Evolutionary conservation across 1,140 invertebrate genomes (phyloP).

Genomic region (Calliphora vicina): DNA sequence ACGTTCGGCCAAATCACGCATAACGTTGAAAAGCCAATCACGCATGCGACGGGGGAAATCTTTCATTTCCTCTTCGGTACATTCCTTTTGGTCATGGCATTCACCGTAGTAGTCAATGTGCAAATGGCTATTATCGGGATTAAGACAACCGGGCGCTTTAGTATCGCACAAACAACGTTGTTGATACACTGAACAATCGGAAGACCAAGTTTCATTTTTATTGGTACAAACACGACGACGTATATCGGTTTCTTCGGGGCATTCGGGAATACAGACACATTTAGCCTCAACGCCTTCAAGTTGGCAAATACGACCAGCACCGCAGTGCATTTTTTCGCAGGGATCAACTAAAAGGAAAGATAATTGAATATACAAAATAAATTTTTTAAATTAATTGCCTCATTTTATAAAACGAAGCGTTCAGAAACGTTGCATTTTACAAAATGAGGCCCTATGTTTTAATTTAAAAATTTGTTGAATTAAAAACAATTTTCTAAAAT

Average conservation of each 20-base stretch:
- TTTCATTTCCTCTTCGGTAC: constrained; percentile 82
- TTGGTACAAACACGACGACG: constrained; percentile 89
- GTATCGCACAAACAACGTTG: constrained; percentile 88
- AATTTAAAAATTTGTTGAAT: no score
- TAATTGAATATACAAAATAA: background rate
- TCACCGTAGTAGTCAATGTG: constrained; percentile 93
- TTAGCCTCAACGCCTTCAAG: constrained; percentile 77
- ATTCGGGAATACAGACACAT: constrained; percentile 86
- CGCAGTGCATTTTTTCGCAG: constrained; percentile 86
- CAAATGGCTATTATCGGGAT: constrained; percentile 80
- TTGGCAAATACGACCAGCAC: constrained; percentile 87
- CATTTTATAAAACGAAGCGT: background rate
- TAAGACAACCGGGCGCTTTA: constrained; percentile 75
- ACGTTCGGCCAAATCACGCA: constrained; percentile 91
- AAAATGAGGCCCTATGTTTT: no score
- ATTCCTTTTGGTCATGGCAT: constrained; percentile 80
- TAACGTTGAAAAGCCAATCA: constrained; percentile 96
- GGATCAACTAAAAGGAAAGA: constrained; percentile 71
- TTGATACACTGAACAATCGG: constrained; percentile 91
- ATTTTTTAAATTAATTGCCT: background rate
- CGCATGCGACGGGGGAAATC: constrained; percentile 94
- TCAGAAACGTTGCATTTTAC: no score
- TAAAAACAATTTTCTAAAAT: background rate
- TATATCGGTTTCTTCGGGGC: constrained; percentile 79
- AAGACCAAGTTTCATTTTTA: constrained; percentile 91